These are phyloP conservation scores for Standfussiana lucernea DNA, from an alignment of 2,888 invertebrate genomes.

Conservation along the genomic window DNA sequence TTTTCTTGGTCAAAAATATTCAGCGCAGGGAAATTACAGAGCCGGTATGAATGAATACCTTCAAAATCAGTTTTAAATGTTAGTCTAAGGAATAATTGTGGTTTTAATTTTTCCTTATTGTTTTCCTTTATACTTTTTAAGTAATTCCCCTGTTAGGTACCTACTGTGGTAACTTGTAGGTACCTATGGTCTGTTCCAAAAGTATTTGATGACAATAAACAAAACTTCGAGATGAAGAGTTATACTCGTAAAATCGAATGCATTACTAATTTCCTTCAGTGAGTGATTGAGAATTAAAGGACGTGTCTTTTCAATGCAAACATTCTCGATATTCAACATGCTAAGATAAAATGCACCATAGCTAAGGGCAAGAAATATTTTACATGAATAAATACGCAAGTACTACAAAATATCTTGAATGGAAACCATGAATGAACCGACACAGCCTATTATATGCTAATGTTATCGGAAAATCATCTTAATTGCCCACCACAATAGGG, in stretches of 20 bases:
- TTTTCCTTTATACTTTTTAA: conserved; percentile 11
- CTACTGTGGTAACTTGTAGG: neutral
- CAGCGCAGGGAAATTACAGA: neutral
- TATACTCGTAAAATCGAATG: neutral
- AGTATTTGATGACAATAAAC: neutral
- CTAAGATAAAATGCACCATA: neutral
- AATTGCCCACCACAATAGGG: conserved; percentile 81
- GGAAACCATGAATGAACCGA: conserved; percentile 80
- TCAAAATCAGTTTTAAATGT: conserved; percentile 14
- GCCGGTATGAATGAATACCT: neutral
- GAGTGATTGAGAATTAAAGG: too few species aligned
- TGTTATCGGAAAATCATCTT: conserved; percentile 85
- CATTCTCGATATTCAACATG: neutral
- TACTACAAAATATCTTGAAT: conserved; percentile 63
- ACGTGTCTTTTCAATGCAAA: neutral
- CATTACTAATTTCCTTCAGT: too few species aligned
- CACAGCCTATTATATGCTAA: conserved; percentile 85
- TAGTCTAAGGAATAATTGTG: neutral
- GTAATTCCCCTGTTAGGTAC: conserved; percentile 7
- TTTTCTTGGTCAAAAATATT: neutral
- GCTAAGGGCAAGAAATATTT: neutral
- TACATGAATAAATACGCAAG: neutral
- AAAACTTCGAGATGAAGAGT: neutral
- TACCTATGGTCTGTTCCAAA: neutral
- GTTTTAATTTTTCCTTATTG: conserved; percentile 33